Percentiles rank a stretch among this genome's conserved stretches.
Evolutionary conservation across 53 echinoderm and acorn worm genomes (phyloP).

Genomic region (Paelopatides confundens): DNA sequence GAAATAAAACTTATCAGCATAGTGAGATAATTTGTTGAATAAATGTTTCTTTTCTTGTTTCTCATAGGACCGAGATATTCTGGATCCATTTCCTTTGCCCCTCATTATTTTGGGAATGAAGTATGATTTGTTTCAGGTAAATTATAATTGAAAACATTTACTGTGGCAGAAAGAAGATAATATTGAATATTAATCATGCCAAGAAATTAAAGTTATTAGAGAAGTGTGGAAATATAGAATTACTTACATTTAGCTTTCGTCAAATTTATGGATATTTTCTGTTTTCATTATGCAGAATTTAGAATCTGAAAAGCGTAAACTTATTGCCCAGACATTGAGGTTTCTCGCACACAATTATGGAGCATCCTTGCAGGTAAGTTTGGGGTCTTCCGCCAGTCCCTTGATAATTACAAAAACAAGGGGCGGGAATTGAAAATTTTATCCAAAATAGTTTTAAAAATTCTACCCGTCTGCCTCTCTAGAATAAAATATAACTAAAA

Average conservation of each 20-base stretch:
- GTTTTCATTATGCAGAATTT: conserved; percentile 74
- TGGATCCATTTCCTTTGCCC: conserved; percentile 90
- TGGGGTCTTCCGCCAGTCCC: no score
- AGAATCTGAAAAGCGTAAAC: conserved; percentile 97
- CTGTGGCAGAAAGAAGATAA: not conserved
- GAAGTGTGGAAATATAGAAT: no score
- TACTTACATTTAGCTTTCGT: no score
- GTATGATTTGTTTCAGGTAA: conserved; percentile 96
- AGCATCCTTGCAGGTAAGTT: conserved; percentile 84
- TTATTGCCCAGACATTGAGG: conserved; percentile 88
- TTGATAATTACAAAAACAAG: no score
- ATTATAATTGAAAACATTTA: no score
- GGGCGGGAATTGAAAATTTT: no score
- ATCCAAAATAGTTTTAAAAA: no score
- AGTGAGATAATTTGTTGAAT: not conserved
- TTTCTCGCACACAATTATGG: conserved; percentile 98
- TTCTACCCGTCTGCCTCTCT: no score
- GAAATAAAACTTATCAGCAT: no score
- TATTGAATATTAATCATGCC: no score
- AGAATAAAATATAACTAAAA: no score
- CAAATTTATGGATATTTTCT: not conserved
- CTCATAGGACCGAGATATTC: conserved; percentile 84
- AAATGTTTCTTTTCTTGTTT: not conserved
- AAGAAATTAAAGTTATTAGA: no score
- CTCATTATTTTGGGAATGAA: conserved; percentile 93